Base-by-base conservation (phyloP, 2,113 vertebrate genomes). In the cattle (Bos taurus) region DNA sequence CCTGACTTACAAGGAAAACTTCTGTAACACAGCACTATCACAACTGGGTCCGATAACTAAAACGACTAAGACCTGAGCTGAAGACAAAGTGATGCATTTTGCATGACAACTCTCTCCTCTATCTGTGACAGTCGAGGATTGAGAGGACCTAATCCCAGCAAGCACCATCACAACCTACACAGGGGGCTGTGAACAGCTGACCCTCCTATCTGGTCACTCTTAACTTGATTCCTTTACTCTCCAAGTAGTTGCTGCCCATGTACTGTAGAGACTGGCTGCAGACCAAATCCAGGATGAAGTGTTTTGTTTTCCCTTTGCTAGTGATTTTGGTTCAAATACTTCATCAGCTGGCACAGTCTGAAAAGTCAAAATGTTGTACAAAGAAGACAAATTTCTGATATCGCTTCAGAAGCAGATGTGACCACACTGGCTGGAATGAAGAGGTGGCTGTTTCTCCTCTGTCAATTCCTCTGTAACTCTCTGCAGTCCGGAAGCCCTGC, bases 341-440 rank as follows among this genome's bases (percentile, higher is more conserved):
- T 67, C 36, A 59, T 62, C 28, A 67, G 30, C 52, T 71, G 77
- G 52, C 48, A 59, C 25, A n/a, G 60, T 56, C 94, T 78, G 12
- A 77, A 96, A 90, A 88, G 91, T 82, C n/a, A 91, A 26, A 80
- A 85, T 8, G 12, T 54, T 84, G 21, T 67, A 57, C 5, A 43
- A 12, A 62, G 36, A 82, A 78, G 14, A 28, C 43, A 80, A 86
- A 88, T 54, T 23, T 84, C 33, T 23, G 3, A 12, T 56, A 19
- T 52, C 59, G 16, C 54, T 92, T 59, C 28, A 62, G 71, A 90
- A 84, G 62, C 50, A 87, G 40, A 30, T 19, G 33, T 33, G 50
- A 14, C 62, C 26, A 1, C 16, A 13, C 10, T 7, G 21, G 40
- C 81, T 50, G 36, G 33, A 50, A 43, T 7, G 57, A 23, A 81